Base-by-base conservation (phyloP, 2,113 vertebrate species). In the Phasianus colchicus region DNA sequence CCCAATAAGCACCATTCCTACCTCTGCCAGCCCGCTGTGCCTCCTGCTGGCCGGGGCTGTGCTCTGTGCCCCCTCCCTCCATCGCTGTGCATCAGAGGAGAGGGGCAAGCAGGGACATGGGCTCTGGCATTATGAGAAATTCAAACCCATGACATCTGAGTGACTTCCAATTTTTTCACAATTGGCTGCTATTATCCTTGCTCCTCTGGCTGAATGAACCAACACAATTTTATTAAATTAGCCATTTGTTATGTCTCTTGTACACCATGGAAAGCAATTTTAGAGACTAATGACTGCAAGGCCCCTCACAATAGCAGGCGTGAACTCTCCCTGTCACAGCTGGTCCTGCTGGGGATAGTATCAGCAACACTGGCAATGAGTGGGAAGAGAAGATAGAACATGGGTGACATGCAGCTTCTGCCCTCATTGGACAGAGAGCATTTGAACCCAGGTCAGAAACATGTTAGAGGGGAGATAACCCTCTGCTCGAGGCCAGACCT, bases 211-310 rank as follows among this genome's bases (percentile, higher is more conserved):
- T 86, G 93, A 96, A 69, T 66, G 90, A 87, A 50, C 94, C 5
- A 10, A 80, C 80, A 93, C 71, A 43, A 69, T 88, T 96, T 90
- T 89, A 92, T 93, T 95, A 88, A 93, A 96, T 95, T 94, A 95
- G 86, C 57, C 48, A 42, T 94, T 95, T 92, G 69, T 91, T 93
- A 61, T 87, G 78, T 88, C 48, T 74, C 81, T 86, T 89, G 92
- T 93, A 88, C 70, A 38, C 76, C 58, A 22, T 4, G 24, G 87
- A 92, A 96, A 94, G 82, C 93, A 94, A 95, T 94, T 93, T 89
- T 6, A 2, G 77, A 88, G 73, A 55, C 82, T 91, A 89, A 95
- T 91, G 89, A 64, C 69, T 87, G 72, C 89, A 83, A 87, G 82
- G 32, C 22, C 45, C 32, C 58, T 86, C 65, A 86, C 94, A 95